Evolutionary conservation across 2,888 invertebrate species (phyloP).

Genomic region (Antitype chi): DNA sequence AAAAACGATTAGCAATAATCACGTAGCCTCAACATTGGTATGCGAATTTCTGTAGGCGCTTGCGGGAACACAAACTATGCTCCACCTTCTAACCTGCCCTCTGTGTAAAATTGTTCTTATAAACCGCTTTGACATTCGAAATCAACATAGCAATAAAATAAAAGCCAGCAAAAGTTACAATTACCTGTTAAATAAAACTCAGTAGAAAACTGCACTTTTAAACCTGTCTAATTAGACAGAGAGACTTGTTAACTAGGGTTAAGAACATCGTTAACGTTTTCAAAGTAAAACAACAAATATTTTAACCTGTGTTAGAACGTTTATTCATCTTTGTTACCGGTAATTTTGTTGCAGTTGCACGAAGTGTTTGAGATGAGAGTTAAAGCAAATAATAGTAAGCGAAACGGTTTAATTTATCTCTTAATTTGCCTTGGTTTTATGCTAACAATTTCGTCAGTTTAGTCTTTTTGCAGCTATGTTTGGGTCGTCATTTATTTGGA

Average conservation of each 20-base stretch:
- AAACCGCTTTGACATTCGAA: neutral
- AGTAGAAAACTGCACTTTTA: constrained; percentile 21
- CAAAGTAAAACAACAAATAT: constrained; percentile 39
- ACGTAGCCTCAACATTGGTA: too few species aligned
- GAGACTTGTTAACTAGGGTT: constrained; percentile 33
- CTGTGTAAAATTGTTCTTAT: too few species aligned
- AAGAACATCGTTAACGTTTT: constrained; percentile 26
- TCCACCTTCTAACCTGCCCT: neutral
- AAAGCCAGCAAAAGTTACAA: neutral
- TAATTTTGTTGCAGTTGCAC: constrained; percentile 37
- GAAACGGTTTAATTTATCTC: constrained; percentile 20
- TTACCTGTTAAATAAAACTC: constrained; percentile 12
- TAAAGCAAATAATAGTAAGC: constrained; percentile 16
- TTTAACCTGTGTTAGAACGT: constrained; percentile 34
- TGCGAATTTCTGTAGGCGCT: too few species aligned
- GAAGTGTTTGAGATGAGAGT: constrained; percentile 13
- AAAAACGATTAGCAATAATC: too few species aligned
- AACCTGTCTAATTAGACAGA: constrained; percentile 32
- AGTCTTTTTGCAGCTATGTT: neutral
- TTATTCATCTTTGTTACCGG: constrained; percentile 31
- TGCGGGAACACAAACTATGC: too few species aligned
- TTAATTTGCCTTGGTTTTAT: neutral
- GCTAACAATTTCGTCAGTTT: neutral
- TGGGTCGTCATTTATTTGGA: neutral
- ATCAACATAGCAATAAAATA: neutral